Evolutionary conservation across 1,140 invertebrate species (phyloP).

Genomic region (Diplogasteroides magnus): DNA sequence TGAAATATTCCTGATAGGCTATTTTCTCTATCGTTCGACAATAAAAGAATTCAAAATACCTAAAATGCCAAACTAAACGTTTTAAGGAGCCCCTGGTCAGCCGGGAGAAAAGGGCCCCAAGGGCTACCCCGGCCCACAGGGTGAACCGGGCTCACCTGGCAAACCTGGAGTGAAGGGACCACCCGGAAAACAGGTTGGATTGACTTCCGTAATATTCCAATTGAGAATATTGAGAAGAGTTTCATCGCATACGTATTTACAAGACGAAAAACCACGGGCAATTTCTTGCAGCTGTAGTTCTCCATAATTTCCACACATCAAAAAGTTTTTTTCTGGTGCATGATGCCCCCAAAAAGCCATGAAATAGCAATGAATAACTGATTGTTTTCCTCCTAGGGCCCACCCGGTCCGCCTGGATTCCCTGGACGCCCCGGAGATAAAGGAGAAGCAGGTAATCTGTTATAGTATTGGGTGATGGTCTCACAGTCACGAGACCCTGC

Average conservation of each 20-base stretch:
- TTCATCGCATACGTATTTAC: not conserved
- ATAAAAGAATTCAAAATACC: no score
- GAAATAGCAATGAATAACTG: conserved; percentile 31
- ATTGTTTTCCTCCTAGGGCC: conserved; percentile 62
- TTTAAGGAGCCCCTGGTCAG: conserved; percentile 65
- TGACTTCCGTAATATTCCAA: conserved; percentile 62
- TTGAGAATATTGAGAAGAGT: no score
- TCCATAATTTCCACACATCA: conserved; percentile 60
- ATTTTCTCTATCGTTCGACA: no score
- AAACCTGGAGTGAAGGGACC: conserved; percentile 68
- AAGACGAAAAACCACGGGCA: not conserved
- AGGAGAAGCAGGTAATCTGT: no score
- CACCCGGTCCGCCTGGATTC: conserved; percentile 70
- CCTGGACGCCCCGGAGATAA: no score
- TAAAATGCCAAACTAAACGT: no score
- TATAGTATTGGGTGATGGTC: no score
- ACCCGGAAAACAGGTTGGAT: conserved; percentile 60
- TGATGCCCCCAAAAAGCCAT: conserved; percentile 70
- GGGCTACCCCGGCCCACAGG: conserved; percentile 68
- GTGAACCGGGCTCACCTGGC: conserved; percentile 70
- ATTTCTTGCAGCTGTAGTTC: conserved; percentile 61
- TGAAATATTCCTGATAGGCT: no score
- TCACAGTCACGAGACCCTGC: no score
- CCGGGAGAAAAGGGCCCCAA: conserved; percentile 25
- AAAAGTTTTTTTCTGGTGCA: conserved; percentile 60